These are phyloP conservation scores for Burhinus oedicnemus DNA, from an alignment of 2,113 vertebrate species.

Conservation along the genomic window DNA sequence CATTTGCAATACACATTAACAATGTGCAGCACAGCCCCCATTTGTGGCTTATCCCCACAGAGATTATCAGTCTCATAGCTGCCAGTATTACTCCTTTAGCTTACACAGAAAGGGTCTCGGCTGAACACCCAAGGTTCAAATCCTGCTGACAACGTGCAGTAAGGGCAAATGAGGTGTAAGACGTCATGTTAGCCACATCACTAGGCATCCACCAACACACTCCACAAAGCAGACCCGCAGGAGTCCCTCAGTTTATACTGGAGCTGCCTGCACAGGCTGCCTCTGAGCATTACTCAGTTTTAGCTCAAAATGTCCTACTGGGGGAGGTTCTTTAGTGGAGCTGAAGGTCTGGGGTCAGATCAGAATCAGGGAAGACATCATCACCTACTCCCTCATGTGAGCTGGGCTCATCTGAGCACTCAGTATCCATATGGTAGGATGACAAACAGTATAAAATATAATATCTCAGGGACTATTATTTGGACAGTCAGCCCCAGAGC, in stretches of 20 bases:
- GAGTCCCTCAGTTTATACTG: background rate
- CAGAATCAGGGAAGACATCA: background rate
- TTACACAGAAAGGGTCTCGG: background rate
- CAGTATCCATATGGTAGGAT: background rate
- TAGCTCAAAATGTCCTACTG: background rate
- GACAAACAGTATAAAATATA: background rate
- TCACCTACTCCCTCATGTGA: rapidly evolving
- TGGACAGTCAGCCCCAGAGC: background rate
- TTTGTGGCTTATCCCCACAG: background rate
- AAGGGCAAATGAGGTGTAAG: background rate
- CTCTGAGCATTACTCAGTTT: background rate
- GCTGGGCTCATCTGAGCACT: background rate
- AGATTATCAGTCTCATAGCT: background rate
- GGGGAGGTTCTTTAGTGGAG: background rate
- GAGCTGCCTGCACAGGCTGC: background rate
- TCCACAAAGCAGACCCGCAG: rapidly evolving
- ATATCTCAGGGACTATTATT: background rate
- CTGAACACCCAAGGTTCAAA: background rate
- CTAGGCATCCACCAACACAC: background rate
- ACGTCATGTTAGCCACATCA: rapidly evolving
- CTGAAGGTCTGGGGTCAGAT: background rate
- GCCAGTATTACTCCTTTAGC: background rate
- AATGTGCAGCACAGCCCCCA: rapidly evolving
- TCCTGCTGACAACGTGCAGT: background rate
- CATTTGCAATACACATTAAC: background rate